Evolutionary conservation across 35 echinoderm and acorn worm species (phyloP).

Genomic region (Holothuria glaberrima): DNA sequence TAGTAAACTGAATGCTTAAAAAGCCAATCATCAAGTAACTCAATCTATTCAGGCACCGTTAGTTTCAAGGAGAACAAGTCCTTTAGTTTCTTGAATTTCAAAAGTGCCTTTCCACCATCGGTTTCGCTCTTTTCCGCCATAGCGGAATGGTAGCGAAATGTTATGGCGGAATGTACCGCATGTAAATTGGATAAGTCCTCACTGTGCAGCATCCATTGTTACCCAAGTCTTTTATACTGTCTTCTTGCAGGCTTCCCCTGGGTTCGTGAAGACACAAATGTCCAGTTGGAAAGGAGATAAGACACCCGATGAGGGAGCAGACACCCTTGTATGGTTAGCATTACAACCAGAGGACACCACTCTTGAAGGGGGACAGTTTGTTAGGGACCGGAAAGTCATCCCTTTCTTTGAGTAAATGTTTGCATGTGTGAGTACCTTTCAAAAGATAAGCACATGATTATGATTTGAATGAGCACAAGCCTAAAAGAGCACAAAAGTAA

Average conservation of each 20-base stretch:
- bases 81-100: no score
- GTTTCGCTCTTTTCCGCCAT: no score
- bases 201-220: not conserved
- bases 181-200: no score
- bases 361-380: slow-evolving; percentile 52
- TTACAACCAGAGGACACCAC: slow-evolving; percentile 47
- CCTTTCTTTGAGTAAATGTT: slow-evolving; percentile 5
- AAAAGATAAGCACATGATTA: no score
- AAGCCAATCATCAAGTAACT: not conserved
- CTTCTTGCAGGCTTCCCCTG: slow-evolving; percentile 61
- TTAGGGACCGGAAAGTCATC: not conserved
- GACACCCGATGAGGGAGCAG: slow-evolving; percentile 66
- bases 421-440: no score
- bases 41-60: not conserved
- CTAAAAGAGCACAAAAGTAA: no score
- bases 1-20: no score
- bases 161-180: no score
- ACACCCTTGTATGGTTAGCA: slow-evolving; percentile 60
- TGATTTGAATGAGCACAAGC: no score
- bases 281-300: slow-evolving; percentile 19
- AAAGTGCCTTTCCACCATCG: no score
- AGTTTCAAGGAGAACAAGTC: no score
- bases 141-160: no score
- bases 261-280: slow-evolving; percentile 69
- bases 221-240: not conserved